Conservation (phyloP, 1,140 invertebrate genomes). For the Papilio xuthus region DNA sequence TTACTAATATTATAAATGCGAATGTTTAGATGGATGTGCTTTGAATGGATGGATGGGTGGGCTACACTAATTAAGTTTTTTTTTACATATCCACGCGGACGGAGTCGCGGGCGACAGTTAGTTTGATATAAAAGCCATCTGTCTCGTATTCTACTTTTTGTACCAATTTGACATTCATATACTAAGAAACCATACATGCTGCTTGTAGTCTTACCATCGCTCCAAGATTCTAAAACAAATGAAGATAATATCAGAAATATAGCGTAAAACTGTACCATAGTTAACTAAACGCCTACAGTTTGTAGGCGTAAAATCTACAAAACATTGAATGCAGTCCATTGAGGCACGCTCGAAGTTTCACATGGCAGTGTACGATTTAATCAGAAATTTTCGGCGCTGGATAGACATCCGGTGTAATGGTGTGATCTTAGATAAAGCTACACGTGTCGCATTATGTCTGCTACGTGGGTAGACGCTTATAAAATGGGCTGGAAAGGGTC, state of each 20-base stretch:
- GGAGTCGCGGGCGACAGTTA: too few relatives aligned
- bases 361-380: constrained; percentile 57
- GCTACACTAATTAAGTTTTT: too few relatives aligned
- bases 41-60: too few relatives aligned
- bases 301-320: constrained; percentile 16
- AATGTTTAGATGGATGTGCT: too few relatives aligned
- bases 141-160: background rate
- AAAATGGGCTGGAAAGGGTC: constrained; percentile 31
- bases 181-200: background rate
- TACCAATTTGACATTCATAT: background rate
- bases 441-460: constrained; percentile 64
- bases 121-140: background rate
- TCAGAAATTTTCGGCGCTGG: constrained; percentile 66
- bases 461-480: constrained; percentile 54
- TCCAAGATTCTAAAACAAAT: background rate
- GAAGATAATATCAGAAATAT: background rate
- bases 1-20: too few relatives aligned
- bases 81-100: too few relatives aligned
- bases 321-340: constrained; percentile 19
- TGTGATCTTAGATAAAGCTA: constrained; percentile 62
- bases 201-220: background rate
- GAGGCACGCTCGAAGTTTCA: constrained; percentile 52
- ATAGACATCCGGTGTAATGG: constrained; percentile 66
- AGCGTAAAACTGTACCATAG: background rate
- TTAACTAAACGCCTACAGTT: constrained; percentile 2